Conservation (phyloP, 2,797 vertebrate species). For the Syngnathus rostellatus region DNA sequence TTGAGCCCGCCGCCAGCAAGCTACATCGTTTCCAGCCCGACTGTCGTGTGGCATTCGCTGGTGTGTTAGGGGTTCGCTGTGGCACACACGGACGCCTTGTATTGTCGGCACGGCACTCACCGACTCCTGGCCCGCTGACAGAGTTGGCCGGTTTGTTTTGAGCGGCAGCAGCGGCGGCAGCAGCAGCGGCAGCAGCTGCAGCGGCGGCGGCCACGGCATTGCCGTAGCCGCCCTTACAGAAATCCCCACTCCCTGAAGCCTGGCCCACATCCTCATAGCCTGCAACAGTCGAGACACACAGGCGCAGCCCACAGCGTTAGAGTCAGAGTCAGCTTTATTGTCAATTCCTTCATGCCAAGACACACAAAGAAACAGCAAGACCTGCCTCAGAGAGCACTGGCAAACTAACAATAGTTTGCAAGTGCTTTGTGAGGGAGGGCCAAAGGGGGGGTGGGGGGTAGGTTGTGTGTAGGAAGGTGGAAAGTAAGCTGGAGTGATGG, state of each 20-base stretch:
- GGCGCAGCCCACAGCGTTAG: slow-evolving; percentile 74
- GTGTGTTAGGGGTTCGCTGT: not conserved
- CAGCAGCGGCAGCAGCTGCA: slow-evolving; percentile 69
- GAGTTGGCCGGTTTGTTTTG: slow-evolving; percentile 80
- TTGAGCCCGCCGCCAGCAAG: slow-evolving; percentile 7
- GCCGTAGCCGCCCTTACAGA: slow-evolving; percentile 82
- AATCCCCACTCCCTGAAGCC: slow-evolving; percentile 80
- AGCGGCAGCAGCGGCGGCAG: slow-evolving; percentile 69
- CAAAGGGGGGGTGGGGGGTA: slow-evolving; percentile 36
- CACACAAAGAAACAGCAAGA: slow-evolving; percentile 74
- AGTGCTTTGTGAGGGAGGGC: slow-evolving; percentile 51
- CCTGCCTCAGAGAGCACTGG: slow-evolving; percentile 43
- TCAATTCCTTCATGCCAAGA: too few relatives aligned
- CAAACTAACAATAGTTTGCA: slow-evolving; percentile 52
- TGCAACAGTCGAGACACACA: slow-evolving; percentile 81
- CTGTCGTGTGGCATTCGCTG: slow-evolving; percentile 22
- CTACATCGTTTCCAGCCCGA: slow-evolving; percentile 22
- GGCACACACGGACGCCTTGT: slow-evolving; percentile 18
- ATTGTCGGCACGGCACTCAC: slow-evolving; percentile 69
- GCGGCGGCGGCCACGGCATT: slow-evolving; percentile 73
- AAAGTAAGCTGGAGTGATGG: slow-evolving; percentile 52
- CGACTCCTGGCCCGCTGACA: slow-evolving; percentile 78
- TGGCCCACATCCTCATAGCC: slow-evolving; percentile 87
- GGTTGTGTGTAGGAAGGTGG: slow-evolving; percentile 38
- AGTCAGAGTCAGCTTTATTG: too few relatives aligned